phyloP scores from a whole-genome alignment of 2,113 vertebrate genomes.

The Stigmatopora nigra region DNA sequence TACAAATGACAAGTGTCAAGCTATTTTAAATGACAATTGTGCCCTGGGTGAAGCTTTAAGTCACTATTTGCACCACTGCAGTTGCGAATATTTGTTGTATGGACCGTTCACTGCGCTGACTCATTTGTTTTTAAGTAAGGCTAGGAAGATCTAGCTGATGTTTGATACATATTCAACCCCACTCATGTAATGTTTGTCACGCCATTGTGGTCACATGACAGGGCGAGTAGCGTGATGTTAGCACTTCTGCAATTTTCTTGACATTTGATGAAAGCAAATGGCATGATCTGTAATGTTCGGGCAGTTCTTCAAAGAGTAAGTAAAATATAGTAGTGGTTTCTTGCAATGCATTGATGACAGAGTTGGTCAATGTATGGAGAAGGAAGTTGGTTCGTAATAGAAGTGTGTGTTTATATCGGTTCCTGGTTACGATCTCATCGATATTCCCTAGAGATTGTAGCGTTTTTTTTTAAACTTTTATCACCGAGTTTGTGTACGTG shows the following conservation, averaged over 20 bases:
- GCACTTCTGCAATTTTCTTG: constrained; percentile 30
- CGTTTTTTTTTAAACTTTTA: neutral
- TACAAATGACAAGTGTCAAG: neutral
- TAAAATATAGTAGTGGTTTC: neutral
- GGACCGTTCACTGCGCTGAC: neutral
- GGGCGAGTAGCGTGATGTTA: constrained; percentile 10
- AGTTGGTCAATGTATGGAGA: neutral
- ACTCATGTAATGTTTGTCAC: neutral
- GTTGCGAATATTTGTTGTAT: neutral
- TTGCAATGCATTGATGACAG: neutral
- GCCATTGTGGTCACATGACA: constrained; percentile 54
- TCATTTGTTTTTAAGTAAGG: neutral
- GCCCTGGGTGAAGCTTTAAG: neutral
- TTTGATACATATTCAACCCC: neutral
- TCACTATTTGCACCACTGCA: neutral
- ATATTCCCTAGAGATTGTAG: neutral
- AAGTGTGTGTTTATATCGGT: neutral
- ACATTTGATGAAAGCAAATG: constrained; percentile 2
- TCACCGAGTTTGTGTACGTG: too few species aligned
- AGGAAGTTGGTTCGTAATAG: neutral
- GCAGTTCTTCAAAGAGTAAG: constrained; percentile 27
- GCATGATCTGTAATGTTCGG: constrained; percentile 2
- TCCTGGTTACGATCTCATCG: neutral
- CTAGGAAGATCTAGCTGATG: neutral
- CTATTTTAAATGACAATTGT: neutral